Percentiles rank a stretch among this genome's conserved stretches.
Conservation (phyloP, 92 coral and sea anemone genomes). For the Epizoanthus ramosus region DNA sequence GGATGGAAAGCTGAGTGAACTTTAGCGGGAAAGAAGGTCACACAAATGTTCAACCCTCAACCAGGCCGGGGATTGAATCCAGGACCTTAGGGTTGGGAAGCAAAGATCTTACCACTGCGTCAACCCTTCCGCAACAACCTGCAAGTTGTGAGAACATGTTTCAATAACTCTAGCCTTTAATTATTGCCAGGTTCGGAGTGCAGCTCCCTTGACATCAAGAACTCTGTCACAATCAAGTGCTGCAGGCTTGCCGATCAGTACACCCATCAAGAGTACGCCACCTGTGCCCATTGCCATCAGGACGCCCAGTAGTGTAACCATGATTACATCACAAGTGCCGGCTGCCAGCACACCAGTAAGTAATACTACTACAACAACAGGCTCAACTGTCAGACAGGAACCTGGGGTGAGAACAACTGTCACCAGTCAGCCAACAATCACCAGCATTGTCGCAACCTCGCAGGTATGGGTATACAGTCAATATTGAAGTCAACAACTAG, state of each 20-base stretch:
- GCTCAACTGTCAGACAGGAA: slow-evolving; percentile 27
- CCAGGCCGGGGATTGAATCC: too few relatives aligned
- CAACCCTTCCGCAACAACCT: too few relatives aligned
- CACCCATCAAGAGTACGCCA: slow-evolving; percentile 19
- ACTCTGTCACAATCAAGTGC: slow-evolving; percentile 62
- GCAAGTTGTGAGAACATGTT: too few relatives aligned
- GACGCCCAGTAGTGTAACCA: slow-evolving; percentile 24
- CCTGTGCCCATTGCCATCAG: not conserved
- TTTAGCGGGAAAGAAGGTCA: too few relatives aligned
- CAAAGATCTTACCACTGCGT: too few relatives aligned
- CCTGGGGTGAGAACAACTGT: not conserved
- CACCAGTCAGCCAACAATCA: slow-evolving; percentile 20
- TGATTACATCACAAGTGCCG: slow-evolving; percentile 32
- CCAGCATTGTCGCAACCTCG: not conserved
- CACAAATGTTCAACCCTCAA: too few relatives aligned
- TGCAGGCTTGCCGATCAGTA: not conserved
- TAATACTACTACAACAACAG: slow-evolving; percentile 17
- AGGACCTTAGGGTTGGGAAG: too few relatives aligned
- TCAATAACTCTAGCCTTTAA: not conserved
- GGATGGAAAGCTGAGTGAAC: too few relatives aligned
- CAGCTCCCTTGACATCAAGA: slow-evolving; percentile 66
- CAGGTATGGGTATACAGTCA: not conserved
- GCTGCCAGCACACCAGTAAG: slow-evolving; percentile 14
- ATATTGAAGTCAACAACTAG: not conserved
- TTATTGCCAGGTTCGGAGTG: slow-evolving; percentile 51